Percentiles rank a stretch among this genome's conserved stretches.
These are phyloP conservation scores for Papilio elwesi DNA, from an alignment of 2,888 invertebrate species.

Conservation along the genomic window DNA sequence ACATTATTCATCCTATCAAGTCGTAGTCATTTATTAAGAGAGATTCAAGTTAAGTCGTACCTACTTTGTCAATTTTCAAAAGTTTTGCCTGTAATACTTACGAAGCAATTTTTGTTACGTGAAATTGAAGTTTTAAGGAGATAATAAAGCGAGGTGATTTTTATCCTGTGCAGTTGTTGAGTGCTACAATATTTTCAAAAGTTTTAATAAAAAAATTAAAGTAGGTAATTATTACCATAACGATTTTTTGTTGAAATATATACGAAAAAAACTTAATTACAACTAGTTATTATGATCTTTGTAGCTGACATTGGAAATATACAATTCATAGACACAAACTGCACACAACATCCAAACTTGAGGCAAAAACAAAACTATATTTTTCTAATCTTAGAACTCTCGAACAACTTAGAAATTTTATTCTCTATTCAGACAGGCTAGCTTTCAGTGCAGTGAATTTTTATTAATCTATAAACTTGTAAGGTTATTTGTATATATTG, in stretches of 20 bases:
- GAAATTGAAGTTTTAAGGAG: conserved; percentile 21
- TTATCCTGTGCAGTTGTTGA: not conserved
- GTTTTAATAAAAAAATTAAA: too few species aligned
- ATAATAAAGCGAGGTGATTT: conserved; percentile 6
- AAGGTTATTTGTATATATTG: not conserved
- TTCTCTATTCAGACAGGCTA: conserved; percentile 9
- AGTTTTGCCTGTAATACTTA: conserved; percentile 26
- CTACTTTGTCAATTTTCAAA: conserved; percentile 19
- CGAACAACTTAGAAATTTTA: conserved; percentile 8
- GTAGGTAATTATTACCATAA: too few species aligned
- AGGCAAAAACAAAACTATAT: not conserved
- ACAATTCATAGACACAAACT: not conserved
- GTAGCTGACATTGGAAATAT: not conserved
- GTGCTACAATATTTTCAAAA: too few species aligned
- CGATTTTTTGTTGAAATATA: too few species aligned
- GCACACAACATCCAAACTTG: conserved; percentile 7
- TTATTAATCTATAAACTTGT: conserved; percentile 14
- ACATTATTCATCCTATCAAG: conserved; percentile 7
- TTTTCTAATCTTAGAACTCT: conserved; percentile 4
- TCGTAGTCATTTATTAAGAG: conserved; percentile 6
- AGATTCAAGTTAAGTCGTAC: conserved; percentile 4
- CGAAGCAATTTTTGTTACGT: conserved; percentile 28
- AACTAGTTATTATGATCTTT: too few species aligned
- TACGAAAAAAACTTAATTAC: too few species aligned
- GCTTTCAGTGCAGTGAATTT: conserved; percentile 17